Evolutionary conservation across 92 coral and sea anemone genomes (phyloP).

Genomic region (Phenganax marumi): DNA sequence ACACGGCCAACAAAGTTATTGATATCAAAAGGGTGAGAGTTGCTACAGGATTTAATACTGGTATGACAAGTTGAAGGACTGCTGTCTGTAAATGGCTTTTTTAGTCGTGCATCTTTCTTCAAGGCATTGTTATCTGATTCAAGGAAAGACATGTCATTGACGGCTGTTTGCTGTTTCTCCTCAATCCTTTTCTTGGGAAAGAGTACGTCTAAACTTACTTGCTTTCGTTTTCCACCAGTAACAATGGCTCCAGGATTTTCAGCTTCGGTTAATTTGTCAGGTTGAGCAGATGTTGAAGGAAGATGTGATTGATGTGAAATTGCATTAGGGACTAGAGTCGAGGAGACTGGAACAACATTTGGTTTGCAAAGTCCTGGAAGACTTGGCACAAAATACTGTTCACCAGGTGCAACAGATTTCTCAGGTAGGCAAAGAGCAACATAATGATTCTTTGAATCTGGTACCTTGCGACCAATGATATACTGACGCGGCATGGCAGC

Average conservation of each 20-base stretch:
- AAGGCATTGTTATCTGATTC: background rate
- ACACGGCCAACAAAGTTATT: constrained; percentile 23
- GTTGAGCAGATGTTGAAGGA: constrained; percentile 22
- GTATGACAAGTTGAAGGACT: constrained; percentile 4
- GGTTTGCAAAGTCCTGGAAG: constrained; percentile 23
- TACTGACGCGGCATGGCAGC: constrained; percentile 35
- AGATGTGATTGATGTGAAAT: constrained; percentile 9
- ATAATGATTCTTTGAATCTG: constrained; percentile 35
- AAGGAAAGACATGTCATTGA: constrained; percentile 3
- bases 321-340: constrained; percentile 18
- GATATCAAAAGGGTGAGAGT: constrained; percentile 38
- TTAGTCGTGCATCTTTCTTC: no score
- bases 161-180: constrained; percentile 29
- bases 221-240: constrained; percentile 41
- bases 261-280: background rate
- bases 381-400: constrained; percentile 34
- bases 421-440: constrained; percentile 39
- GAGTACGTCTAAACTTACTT: constrained; percentile 28
- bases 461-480: constrained; percentile 35
- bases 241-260: constrained; percentile 4
- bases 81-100: background rate
- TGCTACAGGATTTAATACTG: constrained; percentile 1
- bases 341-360: constrained; percentile 3
- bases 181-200: constrained; percentile 44
- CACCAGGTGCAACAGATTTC: constrained; percentile 30